Conservation (phyloP, 1,140 invertebrate genomes). For the Cotesia chilonis region DNA sequence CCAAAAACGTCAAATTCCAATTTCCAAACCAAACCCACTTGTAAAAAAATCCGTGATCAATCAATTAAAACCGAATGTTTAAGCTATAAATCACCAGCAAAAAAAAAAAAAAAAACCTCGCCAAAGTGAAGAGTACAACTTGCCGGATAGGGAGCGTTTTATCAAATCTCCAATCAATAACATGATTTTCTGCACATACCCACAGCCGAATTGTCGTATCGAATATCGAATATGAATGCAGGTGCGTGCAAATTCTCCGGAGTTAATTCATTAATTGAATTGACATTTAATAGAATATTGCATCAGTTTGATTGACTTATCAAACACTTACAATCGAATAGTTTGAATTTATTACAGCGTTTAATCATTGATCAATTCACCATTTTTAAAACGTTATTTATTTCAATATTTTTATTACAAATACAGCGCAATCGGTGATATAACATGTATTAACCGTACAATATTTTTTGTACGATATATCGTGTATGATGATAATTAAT, state of each 20-base stretch:
- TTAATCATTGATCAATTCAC: not conserved
- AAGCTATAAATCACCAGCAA: no score
- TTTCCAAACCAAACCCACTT: no score
- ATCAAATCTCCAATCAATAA: slow-evolving; percentile 3
- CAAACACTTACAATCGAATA: slow-evolving; percentile 5
- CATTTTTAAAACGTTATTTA: not conserved
- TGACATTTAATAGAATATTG: not conserved
- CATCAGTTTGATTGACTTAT: slow-evolving; percentile 13
- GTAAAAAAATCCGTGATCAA: no score
- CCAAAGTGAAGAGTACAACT: no score
- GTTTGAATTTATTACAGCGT: not conserved
- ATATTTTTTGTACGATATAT: no score
- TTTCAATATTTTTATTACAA: not conserved
- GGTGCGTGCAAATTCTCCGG: not conserved
- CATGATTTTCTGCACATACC: not conserved
- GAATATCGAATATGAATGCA: not conserved
- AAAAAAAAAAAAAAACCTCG: no score
- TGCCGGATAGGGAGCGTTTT: not conserved
- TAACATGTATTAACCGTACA: no score
- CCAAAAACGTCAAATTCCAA: no score
- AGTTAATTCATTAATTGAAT: not conserved
- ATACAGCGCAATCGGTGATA: no score
- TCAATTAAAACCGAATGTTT: no score
- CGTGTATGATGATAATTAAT: not conserved
- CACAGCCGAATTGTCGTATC: not conserved